Percentiles rank a stretch among this genome's conserved stretches.
Conservation (phyloP, 2,888 invertebrate species). For the Neocrepidodera transversa region DNA sequence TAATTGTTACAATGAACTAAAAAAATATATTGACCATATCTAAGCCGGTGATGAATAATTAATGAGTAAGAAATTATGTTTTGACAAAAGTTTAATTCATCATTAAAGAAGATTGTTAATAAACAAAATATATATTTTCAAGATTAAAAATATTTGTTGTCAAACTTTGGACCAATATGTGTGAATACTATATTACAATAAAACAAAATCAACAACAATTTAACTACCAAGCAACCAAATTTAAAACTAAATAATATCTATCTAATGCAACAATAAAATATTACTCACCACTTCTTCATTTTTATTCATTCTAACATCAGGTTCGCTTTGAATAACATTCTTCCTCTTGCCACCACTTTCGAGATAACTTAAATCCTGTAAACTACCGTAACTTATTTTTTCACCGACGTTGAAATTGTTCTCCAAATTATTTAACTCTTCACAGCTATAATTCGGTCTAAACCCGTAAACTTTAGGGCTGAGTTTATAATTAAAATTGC, state of each 20-base stretch:
- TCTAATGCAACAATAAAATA: no score
- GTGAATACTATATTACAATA: no score
- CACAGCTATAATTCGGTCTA: conserved; percentile 56
- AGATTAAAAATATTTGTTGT: no score
- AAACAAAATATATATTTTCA: no score
- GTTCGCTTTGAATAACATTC: conserved; percentile 68
- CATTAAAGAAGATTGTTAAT: neutral
- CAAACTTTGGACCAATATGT: no score
- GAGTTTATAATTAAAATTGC: conserved; percentile 63
- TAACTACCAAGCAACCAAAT: no score
- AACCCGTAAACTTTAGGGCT: conserved; percentile 73
- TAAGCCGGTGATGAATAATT: neutral
- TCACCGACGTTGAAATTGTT: conserved; percentile 51
- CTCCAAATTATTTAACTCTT: conserved; percentile 53
- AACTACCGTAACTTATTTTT: conserved; percentile 66
- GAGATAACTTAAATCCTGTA: conserved; percentile 63
- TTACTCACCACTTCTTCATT: conserved; percentile 41
- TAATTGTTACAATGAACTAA: neutral
- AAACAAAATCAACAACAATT: no score
- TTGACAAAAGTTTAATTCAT: neutral
- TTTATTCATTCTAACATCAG: conserved; percentile 65
- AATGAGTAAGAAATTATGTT: neutral
- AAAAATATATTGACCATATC: neutral
- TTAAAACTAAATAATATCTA: no score
- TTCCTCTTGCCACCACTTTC: conserved; percentile 40